These are phyloP conservation scores for Sapayoa aenigma DNA, from an alignment of 2,113 vertebrate species.

Conservation along the genomic window DNA sequence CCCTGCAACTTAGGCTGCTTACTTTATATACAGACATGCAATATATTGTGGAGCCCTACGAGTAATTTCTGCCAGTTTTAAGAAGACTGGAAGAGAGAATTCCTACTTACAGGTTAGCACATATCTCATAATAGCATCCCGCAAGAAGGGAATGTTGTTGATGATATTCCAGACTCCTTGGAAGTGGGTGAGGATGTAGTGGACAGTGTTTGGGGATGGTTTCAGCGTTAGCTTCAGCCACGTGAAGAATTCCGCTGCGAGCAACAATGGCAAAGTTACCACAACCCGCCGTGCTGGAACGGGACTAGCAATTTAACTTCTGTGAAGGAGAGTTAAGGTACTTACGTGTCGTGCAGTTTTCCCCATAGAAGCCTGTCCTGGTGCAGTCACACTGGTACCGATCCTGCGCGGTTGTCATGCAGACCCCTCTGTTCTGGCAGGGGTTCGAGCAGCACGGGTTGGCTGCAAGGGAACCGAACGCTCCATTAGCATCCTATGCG, in stretches of 20 bases:
- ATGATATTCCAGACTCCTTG: constrained; percentile 92
- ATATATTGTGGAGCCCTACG: neutral
- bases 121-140: constrained; percentile 89
- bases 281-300: neutral
- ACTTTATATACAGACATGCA: neutral
- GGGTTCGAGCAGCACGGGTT: constrained; percentile 93
- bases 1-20: neutral
- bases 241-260: constrained; percentile 88
- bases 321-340: neutral
- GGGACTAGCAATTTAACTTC: fast-evolving
- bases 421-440: constrained; percentile 91
- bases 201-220: constrained; percentile 87
- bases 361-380: constrained; percentile 86
- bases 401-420: constrained; percentile 75
- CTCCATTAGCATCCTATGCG: neutral
- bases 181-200: constrained; percentile 94
- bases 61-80: neutral
- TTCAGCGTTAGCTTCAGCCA: constrained; percentile 84
- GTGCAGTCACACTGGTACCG: constrained; percentile 92
- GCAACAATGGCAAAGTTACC: neutral
- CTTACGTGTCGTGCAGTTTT: constrained; percentile 90
- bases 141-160: constrained; percentile 87
- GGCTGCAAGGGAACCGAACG: constrained; percentile 61
- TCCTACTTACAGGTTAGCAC: constrained; percentile 90
- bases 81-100: neutral